phyloP scores from a whole-genome alignment of 92 coral and sea anemone species.

The Epizoanthus fatuus region DNA sequence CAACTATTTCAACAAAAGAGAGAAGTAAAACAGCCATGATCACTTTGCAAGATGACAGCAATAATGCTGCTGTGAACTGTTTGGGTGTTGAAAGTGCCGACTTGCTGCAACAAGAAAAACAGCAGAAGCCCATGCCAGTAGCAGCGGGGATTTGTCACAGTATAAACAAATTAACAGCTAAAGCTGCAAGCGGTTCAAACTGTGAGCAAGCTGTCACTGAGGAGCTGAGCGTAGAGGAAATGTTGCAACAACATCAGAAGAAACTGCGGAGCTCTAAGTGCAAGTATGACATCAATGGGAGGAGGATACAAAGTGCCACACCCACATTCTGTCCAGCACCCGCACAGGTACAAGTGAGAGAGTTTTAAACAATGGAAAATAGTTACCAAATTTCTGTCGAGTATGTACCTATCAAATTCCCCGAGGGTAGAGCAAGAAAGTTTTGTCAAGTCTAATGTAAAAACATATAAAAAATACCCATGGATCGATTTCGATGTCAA shows the following conservation, averaged over 20 bases:
- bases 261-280: conserved; percentile 66
- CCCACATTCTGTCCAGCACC: conserved; percentile 93
- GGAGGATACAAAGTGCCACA: conserved; percentile 76
- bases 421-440: no score
- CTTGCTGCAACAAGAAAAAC: background rate
- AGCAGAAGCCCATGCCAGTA: background rate
- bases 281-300: conserved; percentile 86
- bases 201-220: background rate
- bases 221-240: conserved; percentile 73
- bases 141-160: background rate
- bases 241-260: conserved; percentile 75
- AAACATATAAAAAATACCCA: no score
- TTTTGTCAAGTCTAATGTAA: no score
- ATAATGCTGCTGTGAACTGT: background rate
- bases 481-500: no score
- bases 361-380: background rate
- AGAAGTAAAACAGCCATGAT: background rate
- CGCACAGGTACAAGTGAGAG: background rate
- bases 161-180: background rate
- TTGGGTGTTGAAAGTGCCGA: conserved; percentile 6
- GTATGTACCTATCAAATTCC: no score
- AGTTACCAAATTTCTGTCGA: no score
- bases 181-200: background rate
- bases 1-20: background rate
- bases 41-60: background rate